A percentile compares a stretch with the other conserved stretches of the same genome.
Evolutionary conservation across 2,113 vertebrate genomes (phyloP).

Genomic region (Diadophis punctatus): DNA sequence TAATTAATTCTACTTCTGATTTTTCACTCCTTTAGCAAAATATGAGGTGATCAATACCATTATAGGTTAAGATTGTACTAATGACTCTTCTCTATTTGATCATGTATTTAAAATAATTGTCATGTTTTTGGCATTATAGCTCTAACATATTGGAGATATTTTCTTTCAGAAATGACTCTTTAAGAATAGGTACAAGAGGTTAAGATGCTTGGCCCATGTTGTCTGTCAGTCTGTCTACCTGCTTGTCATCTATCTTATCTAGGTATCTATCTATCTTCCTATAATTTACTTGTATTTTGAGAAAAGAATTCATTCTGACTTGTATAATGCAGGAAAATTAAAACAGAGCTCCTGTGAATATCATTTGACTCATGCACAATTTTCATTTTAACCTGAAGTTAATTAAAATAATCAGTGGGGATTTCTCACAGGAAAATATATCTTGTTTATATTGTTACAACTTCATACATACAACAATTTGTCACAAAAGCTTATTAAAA

Average conservation of each 20-base stretch:
- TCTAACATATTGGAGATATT: conserved; percentile 79
- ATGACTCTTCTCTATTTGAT: conserved; percentile 78
- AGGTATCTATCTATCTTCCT: conserved; percentile 24
- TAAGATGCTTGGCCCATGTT: conserved; percentile 69
- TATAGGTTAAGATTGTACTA: conserved; percentile 84
- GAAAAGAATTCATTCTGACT: neutral
- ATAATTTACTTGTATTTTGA: conserved; percentile 30
- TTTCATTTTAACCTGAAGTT: neutral
- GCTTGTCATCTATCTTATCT: conserved; percentile 9
- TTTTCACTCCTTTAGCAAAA: conserved; percentile 56
- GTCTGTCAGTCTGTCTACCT: conserved; percentile 43
- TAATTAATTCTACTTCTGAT: conserved; percentile 68
- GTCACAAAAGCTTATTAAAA: rapidly evolving
- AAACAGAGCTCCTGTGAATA: neutral
- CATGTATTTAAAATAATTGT: conserved; percentile 80
- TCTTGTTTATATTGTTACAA: conserved; percentile 5
- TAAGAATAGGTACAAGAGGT: conserved; percentile 78
- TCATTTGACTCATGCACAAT: conserved; percentile 35
- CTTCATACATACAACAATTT: conserved; percentile 8
- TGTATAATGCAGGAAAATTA: conserved; percentile 31
- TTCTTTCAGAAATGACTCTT: conserved; percentile 71
- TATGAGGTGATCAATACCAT: conserved; percentile 67
- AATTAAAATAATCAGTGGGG: conserved; percentile 33
- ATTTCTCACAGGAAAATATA: conserved; percentile 25
- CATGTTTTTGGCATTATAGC: conserved; percentile 73